A percentile compares a stretch with the other conserved stretches of the same genome.
These are phyloP conservation scores for Mobula birostris DNA, from an alignment of 2,113 vertebrate genomes.

Conservation along the genomic window DNA sequence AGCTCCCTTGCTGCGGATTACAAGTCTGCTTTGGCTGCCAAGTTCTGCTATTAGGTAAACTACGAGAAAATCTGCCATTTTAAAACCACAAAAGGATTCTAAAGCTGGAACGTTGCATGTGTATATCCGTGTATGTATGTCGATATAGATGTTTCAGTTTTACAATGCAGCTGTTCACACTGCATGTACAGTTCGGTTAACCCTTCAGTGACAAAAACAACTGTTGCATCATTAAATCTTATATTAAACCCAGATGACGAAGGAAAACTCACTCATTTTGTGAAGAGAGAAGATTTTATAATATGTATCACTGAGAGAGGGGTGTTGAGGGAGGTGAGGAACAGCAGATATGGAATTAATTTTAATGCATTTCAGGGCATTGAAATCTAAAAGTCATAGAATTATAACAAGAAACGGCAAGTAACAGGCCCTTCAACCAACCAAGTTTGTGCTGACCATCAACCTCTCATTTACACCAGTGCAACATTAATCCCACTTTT, in stretches of 20 bases:
- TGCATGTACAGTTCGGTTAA: conserved; percentile 87
- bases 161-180: conserved; percentile 92
- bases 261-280: neutral
- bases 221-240: neutral
- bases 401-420: too few relatives aligned
- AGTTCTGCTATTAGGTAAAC: conserved; percentile 86
- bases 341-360: neutral
- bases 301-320: neutral
- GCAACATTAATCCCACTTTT: too few relatives aligned
- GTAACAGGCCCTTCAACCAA: too few relatives aligned
- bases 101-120: conserved; percentile 57
- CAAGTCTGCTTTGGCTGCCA: conserved; percentile 76
- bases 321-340: neutral
- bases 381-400: too few relatives aligned
- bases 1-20: conserved; percentile 76
- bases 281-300: neutral
- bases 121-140: conserved; percentile 47
- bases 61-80: conserved; percentile 69
- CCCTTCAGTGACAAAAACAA: conserved; percentile 57
- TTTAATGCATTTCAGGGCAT: neutral
- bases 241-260: neutral
- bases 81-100: conserved; percentile 71
- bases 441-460: too few relatives aligned
- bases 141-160: conserved; percentile 64
- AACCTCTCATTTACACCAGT: too few relatives aligned